Evolutionary conservation across 2,797 vertebrate genomes (phyloP).

Genomic region (Alcedo quadribrachys): DNA sequence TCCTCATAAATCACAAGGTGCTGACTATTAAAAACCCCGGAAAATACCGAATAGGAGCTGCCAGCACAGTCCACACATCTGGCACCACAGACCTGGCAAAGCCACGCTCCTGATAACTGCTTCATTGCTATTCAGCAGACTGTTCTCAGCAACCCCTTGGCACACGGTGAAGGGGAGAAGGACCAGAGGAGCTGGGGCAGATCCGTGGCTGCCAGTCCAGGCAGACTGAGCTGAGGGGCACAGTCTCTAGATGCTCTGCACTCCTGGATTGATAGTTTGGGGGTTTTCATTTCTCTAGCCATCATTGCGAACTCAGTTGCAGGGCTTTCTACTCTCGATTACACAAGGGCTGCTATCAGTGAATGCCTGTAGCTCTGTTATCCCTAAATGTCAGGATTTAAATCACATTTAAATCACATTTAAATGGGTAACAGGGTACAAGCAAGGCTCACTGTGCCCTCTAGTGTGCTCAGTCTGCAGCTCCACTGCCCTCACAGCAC

Average conservation of each 20-base stretch:
- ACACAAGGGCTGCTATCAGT: neutral
- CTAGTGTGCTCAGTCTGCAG: neutral
- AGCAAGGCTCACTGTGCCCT: slow-evolving; percentile 35
- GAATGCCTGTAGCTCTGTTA: neutral
- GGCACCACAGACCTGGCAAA: neutral
- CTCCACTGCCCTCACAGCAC: neutral
- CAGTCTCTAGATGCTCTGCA: neutral
- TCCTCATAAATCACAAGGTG: neutral
- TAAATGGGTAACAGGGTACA: neutral
- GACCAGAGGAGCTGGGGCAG: neutral
- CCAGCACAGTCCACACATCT: neutral
- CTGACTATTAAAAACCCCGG: neutral
- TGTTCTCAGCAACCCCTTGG: neutral
- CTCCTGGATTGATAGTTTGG: neutral
- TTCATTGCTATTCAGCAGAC: neutral
- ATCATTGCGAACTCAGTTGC: neutral
- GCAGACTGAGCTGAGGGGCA: neutral
- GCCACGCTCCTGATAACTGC: neutral
- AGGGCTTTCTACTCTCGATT: neutral
- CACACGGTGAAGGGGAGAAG: neutral
- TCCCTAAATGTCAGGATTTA: neutral
- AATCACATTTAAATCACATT: neutral
- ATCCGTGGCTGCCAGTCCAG: neutral
- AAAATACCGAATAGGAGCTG: neutral
- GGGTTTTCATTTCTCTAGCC: neutral